Evolutionary conservation across 53 echinoderm and acorn worm species (phyloP).

Genomic region (Henricia sp.): DNA sequence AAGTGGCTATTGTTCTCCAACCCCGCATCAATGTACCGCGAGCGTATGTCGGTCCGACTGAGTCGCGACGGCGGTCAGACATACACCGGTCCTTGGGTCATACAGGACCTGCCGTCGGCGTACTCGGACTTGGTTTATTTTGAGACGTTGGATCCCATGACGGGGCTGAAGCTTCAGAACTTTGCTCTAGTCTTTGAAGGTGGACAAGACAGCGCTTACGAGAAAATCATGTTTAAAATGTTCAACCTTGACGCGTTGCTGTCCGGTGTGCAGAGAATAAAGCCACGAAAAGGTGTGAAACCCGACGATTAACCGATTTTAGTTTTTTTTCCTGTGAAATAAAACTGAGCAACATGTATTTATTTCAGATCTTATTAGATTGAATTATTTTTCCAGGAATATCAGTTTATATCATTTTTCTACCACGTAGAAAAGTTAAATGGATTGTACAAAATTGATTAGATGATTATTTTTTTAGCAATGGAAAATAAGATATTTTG

Average conservation of each 20-base stretch:
- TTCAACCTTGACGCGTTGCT: constrained; percentile 81
- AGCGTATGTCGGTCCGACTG: constrained; percentile 77
- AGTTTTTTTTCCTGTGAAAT: no score
- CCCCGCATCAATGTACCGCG: constrained; percentile 78
- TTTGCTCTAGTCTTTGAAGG: constrained; percentile 92
- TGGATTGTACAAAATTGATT: no score
- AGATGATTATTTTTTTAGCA: no score
- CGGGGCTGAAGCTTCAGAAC: constrained; percentile 75
- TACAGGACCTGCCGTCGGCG: constrained; percentile 63
- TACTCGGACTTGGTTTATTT: constrained; percentile 93
- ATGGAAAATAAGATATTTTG: no score
- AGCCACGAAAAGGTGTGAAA: not conserved
- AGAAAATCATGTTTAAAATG: constrained; percentile 85
- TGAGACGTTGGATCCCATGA: constrained; percentile 58
- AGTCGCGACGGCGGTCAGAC: constrained; percentile 81
- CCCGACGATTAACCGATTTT: not conserved
- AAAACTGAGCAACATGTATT: no score
- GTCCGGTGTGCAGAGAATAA: constrained; percentile 3
- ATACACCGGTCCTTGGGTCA: constrained; percentile 76
- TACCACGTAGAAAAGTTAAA: no score
- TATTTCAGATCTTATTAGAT: no score
- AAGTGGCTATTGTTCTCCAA: constrained; percentile 86
- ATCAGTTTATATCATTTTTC: no score
- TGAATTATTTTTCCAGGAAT: no score
- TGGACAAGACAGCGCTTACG: constrained; percentile 57